phyloP scores from a whole-genome alignment of 2,888 invertebrate genomes.

The Caenorhabditis plicata region DNA sequence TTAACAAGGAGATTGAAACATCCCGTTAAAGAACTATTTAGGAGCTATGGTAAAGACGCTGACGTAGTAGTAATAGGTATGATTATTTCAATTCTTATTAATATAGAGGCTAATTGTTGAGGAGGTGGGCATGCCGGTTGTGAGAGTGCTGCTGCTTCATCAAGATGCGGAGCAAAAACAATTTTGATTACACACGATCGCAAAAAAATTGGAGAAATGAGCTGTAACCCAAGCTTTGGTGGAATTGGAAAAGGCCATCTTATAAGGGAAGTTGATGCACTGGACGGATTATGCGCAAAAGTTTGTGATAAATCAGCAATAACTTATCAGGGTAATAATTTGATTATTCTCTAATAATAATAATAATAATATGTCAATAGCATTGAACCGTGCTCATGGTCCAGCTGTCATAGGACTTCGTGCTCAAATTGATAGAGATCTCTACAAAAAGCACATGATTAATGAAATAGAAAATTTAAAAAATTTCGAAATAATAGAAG shows the following conservation, averaged over 20 bases:
- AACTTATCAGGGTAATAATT: constrained; percentile 44
- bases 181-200: constrained; percentile 82
- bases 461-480: constrained; percentile 52
- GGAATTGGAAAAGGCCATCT: constrained; percentile 80
- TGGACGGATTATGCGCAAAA: constrained; percentile 81
- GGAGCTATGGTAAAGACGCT: constrained; percentile 18
- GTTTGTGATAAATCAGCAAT: constrained; percentile 73
- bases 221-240: constrained; percentile 87
- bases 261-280: constrained; percentile 77
- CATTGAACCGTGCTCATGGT: constrained; percentile 80
- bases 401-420: constrained; percentile 87
- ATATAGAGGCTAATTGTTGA: constrained; percentile 1
- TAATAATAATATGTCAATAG: constrained; percentile 63
- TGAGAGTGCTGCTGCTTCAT: constrained; percentile 82
- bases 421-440: constrained; percentile 81
- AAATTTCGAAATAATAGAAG: constrained; percentile 74
- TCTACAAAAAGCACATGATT: constrained; percentile 80
- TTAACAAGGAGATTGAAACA: neutral
- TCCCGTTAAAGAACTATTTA: neutral
- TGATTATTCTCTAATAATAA: neutral
- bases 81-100: neutral
- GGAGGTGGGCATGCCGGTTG: constrained; percentile 90
- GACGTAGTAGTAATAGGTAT: constrained; percentile 33
- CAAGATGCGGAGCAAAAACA: constrained; percentile 79
- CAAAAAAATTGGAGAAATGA: constrained; percentile 83